phyloP scores from a whole-genome alignment of 2,113 vertebrate species.

The Apodemus speciosus region DNA sequence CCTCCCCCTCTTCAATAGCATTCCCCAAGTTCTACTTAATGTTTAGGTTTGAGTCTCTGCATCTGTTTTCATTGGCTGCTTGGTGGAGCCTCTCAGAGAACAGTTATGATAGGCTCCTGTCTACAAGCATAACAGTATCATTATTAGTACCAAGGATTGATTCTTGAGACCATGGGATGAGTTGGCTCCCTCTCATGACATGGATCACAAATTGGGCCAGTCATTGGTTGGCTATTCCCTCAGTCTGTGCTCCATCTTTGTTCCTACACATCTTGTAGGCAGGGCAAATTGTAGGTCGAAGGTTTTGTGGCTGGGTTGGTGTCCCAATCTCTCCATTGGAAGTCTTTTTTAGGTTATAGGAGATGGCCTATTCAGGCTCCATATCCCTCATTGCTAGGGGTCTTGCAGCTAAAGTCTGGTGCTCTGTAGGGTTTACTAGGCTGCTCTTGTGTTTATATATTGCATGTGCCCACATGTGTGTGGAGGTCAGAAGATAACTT shows the following conservation, averaged over 20 bases:
- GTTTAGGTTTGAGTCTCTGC: too few relatives aligned
- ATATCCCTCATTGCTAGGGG: neutral
- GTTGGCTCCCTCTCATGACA: too few relatives aligned
- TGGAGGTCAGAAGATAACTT: neutral
- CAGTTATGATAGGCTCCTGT: too few relatives aligned
- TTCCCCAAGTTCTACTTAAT: too few relatives aligned
- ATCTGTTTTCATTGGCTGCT: too few relatives aligned
- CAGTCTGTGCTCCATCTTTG: neutral
- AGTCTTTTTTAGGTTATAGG: neutral
- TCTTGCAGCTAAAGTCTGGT: neutral
- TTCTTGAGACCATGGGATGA: too few relatives aligned
- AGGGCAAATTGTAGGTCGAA: neutral
- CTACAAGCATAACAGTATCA: too few relatives aligned
- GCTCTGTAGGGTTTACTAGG: neutral
- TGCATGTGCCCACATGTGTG: neutral
- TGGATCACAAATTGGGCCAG: too few relatives aligned
- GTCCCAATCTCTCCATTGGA: neutral
- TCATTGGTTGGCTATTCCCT: too few relatives aligned
- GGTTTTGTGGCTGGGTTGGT: neutral
- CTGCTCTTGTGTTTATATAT: neutral
- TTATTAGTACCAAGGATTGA: too few relatives aligned
- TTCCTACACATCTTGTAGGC: neutral
- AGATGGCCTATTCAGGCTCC: neutral
- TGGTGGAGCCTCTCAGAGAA: too few relatives aligned
- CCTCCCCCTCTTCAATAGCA: too few relatives aligned